Evolutionary conservation across 2,113 vertebrate genomes (phyloP).

Genomic region (Cyphomyrus discorhynchus): DNA sequence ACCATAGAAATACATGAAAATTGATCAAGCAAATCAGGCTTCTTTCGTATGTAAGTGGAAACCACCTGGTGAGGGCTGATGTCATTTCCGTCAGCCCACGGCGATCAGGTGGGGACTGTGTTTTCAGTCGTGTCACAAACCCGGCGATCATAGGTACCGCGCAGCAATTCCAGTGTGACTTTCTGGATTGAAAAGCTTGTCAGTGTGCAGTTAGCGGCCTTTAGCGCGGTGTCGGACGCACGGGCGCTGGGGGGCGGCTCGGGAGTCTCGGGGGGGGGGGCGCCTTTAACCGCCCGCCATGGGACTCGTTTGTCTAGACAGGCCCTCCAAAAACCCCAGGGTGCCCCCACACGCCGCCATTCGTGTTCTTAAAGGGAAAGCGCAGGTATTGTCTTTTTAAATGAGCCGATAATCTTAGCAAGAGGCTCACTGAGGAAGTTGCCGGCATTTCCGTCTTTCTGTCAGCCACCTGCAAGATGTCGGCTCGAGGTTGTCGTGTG

Average conservation of each 20-base stretch:
- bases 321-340: not conserved
- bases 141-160: not conserved
- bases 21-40: not conserved
- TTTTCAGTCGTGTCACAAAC: not conserved
- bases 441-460: not conserved
- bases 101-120: not conserved
- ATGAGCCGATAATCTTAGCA: not conserved
- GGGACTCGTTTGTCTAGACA: not conserved
- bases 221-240: not conserved
- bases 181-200: not conserved
- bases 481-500: not conserved
- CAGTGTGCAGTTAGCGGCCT: not conserved
- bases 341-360: not conserved
- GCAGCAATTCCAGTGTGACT: not conserved
- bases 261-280: not conserved
- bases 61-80: not conserved
- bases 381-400: not conserved
- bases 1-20: not conserved
- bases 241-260: not conserved
- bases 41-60: not conserved
- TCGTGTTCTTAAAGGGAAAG: not conserved
- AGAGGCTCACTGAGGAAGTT: not conserved
- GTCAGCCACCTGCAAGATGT: not conserved
- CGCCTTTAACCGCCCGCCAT: not conserved
- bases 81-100: not conserved